Base-by-base conservation (phyloP, 2,113 vertebrate species). In the Gambusia affinis region DNA sequence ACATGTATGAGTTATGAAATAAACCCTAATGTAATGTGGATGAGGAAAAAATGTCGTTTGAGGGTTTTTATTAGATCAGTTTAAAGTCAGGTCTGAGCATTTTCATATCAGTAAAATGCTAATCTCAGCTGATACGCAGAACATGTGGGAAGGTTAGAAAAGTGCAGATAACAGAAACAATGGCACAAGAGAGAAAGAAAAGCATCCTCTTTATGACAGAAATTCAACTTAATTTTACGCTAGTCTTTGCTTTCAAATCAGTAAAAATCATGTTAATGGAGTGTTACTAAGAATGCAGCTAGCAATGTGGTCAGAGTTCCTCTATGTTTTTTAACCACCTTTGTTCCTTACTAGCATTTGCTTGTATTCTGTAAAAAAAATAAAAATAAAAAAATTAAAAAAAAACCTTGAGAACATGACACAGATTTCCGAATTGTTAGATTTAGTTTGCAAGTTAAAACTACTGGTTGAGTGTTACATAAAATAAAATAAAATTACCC, bases 1-100 rank as follows among this genome's bases (percentile, higher is more conserved):
- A 92, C 91, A 91, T 90, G 84, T 84, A 83, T 93, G 91, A 94
- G 89, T 93, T 93, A 92, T 94, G 93, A 93, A 94, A 93, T 93
- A 89, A 92, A 92, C 89, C 82, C 89, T 92, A 93, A 94, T 90
- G 89, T 90, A 93, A 92, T 89, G 91, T 92, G 82, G 87, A 93
- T 87, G 87, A 93, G 90, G 88, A 89, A 93, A 27, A 27, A 93
- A 92, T 91, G 76, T 84, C 81, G 89, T 93, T 92, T 92, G 90
- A 91, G 88, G 85, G 70, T 76, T 91, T 92, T 92, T 88, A 92
- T 92, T 90, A 88, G 90, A 92, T 93, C 91, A 93, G 87, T 89
- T 88, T 82, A 76, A 88, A 90, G 88, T 80, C 80, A 31, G 80
- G 83, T 78, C 65, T 60, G 80, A 80, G 84, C 78, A 44, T 83